Evolutionary conservation across 2,113 vertebrate species (phyloP).

Genomic region (Onychostoma macrolepis): DNA sequence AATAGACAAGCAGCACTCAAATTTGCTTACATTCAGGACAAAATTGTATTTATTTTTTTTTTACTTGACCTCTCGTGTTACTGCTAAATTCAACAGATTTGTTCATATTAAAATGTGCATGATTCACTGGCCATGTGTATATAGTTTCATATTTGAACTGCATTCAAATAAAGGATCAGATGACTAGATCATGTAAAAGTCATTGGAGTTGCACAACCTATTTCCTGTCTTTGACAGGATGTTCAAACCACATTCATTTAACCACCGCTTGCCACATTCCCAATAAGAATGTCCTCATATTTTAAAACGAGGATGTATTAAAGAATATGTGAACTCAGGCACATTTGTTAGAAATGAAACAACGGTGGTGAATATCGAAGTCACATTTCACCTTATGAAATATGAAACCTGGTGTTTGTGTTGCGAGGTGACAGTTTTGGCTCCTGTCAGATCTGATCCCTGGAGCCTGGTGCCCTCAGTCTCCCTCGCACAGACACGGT

Average conservation of each 20-base stretch:
- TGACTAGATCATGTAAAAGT: slow-evolving; percentile 37
- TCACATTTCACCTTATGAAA: not conserved
- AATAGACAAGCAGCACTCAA: too few relatives aligned
- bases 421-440: slow-evolving; percentile 66
- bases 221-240: slow-evolving; percentile 33
- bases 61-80: not conserved
- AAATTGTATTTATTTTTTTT: too few relatives aligned
- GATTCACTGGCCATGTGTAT: not conserved
- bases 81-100: not conserved
- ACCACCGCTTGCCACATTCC: slow-evolving; percentile 11
- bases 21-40: too few relatives aligned
- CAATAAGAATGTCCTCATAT: slow-evolving; percentile 4
- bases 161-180: not conserved
- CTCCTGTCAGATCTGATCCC: slow-evolving; percentile 43
- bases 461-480: too few relatives aligned
- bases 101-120: not conserved
- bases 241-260: slow-evolving; percentile 40
- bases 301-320: slow-evolving; percentile 22
- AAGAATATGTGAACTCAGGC: slow-evolving; percentile 7
- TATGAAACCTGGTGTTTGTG: slow-evolving; percentile 29
- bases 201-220: slow-evolving; percentile 31
- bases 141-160: not conserved
- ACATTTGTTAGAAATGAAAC: slow-evolving; percentile 4
- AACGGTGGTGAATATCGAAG: not conserved
- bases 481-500: slow-evolving; percentile 36